Evolutionary conservation across 2,888 invertebrate species (phyloP).

Genomic region (Baronia brevicornis): DNA sequence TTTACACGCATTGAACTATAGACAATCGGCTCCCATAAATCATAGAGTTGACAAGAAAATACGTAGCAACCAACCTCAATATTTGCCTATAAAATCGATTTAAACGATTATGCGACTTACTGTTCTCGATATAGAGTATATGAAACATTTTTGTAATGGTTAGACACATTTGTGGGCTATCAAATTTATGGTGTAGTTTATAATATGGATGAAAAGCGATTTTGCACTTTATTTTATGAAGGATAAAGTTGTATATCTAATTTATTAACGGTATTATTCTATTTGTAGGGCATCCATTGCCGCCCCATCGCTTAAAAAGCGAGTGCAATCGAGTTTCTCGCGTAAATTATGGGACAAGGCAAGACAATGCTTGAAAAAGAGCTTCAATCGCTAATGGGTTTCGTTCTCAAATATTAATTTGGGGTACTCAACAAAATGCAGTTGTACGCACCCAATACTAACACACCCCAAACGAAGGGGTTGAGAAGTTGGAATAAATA

Average conservation of each 20-base stretch:
- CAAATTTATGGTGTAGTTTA: too few species aligned
- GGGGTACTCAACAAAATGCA: slow-evolving; percentile 65
- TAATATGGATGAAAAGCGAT: too few species aligned
- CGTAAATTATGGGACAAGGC: slow-evolving; percentile 71
- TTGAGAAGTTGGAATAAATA: slow-evolving; percentile 19
- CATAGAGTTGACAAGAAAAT: slow-evolving; percentile 70
- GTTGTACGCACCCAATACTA: slow-evolving; percentile 64
- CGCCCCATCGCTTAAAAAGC: slow-evolving; percentile 68
- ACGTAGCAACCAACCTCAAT: slow-evolving; percentile 33
- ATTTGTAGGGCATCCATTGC: slow-evolving; percentile 38
- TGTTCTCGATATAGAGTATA: slow-evolving; percentile 17
- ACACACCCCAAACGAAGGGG: slow-evolving; percentile 36
- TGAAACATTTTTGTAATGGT: too few species aligned
- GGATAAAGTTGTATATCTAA: slow-evolving; percentile 12
- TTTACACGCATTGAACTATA: slow-evolving; percentile 67
- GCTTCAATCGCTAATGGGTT: slow-evolving; percentile 69
- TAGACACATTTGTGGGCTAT: too few species aligned
- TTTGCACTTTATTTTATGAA: background rate
- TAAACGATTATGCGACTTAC: slow-evolving; percentile 26
- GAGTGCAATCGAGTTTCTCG: slow-evolving; percentile 63
- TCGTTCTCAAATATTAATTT: slow-evolving; percentile 74
- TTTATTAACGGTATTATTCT: background rate
- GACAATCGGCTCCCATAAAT: slow-evolving; percentile 68
- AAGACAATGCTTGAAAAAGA: slow-evolving; percentile 64
- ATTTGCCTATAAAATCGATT: slow-evolving; percentile 9